Evolutionary conservation across 2,797 vertebrate species (phyloP), one percentile per base, ranked within the genome.

Genomic region (Neostethus bicornis): DNA sequence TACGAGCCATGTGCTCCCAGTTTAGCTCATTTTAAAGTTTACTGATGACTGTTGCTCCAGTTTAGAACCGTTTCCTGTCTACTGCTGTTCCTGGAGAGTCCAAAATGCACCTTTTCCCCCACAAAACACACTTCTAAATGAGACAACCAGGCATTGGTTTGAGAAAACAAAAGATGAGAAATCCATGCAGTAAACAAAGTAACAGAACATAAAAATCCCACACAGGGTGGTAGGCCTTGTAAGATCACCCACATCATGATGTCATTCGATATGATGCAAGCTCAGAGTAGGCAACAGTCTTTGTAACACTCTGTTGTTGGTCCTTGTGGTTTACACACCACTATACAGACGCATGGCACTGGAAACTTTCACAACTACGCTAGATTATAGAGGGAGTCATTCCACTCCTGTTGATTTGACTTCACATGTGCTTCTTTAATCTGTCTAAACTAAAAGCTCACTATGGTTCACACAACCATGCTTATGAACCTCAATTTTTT

Each of bases 291-390:
- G 14, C 7, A 26, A 59, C 32, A 54, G 59, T 65, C 61, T 45
- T n/a, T 23, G 24, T 50, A 59, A 66, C 57, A 54, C 71, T 62
- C 38, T 63, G 47, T 45, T 48, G 39, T 57, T 70, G 69, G 72
- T 67, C 71, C 75, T n/a, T 61, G 66, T 79, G 61, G 74, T 66
- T 43, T 32, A 38, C 23, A 45, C 53, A 66, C 75, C 79, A 74
- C 75, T 75, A 82, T 77, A 80, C 79, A 70, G 79, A 76, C 63
- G 73, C 74, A 76, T 80, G 81, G 80, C 81, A 82, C 78, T 77
- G 62, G 58, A 76, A 70, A 80, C 24, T 2, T 73, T 24, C 14
- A 62, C 55, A 37, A 51, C 28, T 11, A 41, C 50, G 51, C 56
- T 26, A 51, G 34, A n/a, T 34, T 35, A n/a, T 0, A 26, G 28